phyloP scores from a whole-genome alignment of 2,888 invertebrate genomes.

The Drosophila antonietae region DNA sequence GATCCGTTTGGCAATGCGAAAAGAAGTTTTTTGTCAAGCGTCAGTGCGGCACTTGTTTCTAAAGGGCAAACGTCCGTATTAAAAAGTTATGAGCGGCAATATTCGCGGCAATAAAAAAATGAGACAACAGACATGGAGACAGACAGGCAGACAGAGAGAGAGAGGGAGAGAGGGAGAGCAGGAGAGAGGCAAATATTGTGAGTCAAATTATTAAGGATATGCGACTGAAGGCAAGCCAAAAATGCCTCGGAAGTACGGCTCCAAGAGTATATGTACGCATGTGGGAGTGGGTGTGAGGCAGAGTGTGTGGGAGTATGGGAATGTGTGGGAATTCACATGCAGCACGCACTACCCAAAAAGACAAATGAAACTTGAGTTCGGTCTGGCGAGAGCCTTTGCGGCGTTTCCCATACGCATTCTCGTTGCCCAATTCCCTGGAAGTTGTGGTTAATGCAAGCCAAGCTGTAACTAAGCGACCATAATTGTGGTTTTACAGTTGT shows the following conservation, averaged over 20 bases:
- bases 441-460: slow-evolving; percentile 2
- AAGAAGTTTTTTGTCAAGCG: slow-evolving; percentile 41
- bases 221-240: slow-evolving; percentile 8
- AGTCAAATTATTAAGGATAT: slow-evolving; percentile 54
- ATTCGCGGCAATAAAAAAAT: slow-evolving; percentile 67
- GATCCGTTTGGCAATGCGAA: slow-evolving; percentile 30
- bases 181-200: slow-evolving; percentile 16
- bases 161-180: slow-evolving; percentile 21
- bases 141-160: slow-evolving; percentile 26
- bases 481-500: not conserved
- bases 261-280: slow-evolving; percentile 9
- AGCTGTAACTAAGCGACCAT: not conserved
- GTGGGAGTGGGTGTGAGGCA: not conserved
- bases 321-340: slow-evolving; percentile 7
- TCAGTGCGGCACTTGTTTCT: slow-evolving; percentile 43
- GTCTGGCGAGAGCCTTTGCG: slow-evolving; percentile 7
- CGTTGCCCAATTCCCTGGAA: not conserved
- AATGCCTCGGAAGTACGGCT: slow-evolving; percentile 12
- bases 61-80: slow-evolving; percentile 62
- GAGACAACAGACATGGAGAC: slow-evolving; percentile 46
- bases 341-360: slow-evolving; percentile 8
- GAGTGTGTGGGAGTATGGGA: not conserved
- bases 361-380: slow-evolving; percentile 3
- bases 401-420: not conserved
- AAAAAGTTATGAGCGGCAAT: slow-evolving; percentile 70